Evolutionary conservation across 2,888 invertebrate genomes (phyloP), one percentile per base, ranked within the genome.

Genomic region (Pristionchus exspectatus): DNA sequence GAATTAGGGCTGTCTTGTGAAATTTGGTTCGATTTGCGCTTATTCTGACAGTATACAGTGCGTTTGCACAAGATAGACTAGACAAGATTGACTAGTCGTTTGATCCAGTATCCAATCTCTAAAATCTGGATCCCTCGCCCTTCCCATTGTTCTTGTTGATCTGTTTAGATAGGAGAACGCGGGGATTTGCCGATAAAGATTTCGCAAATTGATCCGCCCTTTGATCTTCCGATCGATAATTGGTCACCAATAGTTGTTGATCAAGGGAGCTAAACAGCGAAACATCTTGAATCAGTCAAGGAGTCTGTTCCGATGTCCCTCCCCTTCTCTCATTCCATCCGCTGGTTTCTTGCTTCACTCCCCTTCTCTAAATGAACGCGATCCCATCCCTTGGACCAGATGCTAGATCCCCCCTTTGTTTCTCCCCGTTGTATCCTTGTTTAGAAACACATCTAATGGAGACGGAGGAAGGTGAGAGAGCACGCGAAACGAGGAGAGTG

Each of bases 331-430:
- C 77, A 44, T 50, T 77, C 44, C 2, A 38, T 44, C 74, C 33
- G 18, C 24, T 27, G 44, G n/a, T 81, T 54, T 38, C 69, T 69
- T 44, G 30, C 33, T 33, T 27, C 24, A 5, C 44, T 44, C 50
- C 27, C 7, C 54, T 27, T 50, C 81, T 81, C 81, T 54, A 81
- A 81, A 81, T 81, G 81, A 81, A 81, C 44, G 44, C 81, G 81
- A 81, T 81, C 38, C 69, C 69, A 9, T n/a, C 30, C 14, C 50
- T 54, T 4, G 44, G 44, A 54, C 81, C 81, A 81, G 81, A 81
- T 81, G 81, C 81, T 54, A n/a, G 24, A 18, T 72, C 50, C 5
- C 27, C 81, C 44, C 44, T 50, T 12, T 81, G 50, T 81, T 50
- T 81, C 50, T 81, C 74, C 38, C 21, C 81, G 24, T 44, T 81